Conservation (phyloP, 2,888 invertebrate species). For the Drosophila parthenogenetica region DNA sequence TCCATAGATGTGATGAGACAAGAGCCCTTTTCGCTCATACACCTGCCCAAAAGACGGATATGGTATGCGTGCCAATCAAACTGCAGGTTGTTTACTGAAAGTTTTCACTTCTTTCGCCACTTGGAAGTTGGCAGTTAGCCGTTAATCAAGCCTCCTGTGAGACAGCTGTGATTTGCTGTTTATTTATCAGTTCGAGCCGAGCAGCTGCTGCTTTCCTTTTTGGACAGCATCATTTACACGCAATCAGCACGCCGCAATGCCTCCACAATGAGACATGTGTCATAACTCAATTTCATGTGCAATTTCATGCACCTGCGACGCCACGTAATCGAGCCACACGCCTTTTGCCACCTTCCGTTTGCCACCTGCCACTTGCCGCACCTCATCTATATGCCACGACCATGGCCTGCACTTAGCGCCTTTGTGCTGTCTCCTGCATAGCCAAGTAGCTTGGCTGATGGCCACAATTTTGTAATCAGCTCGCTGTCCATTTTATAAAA, state of each 20-base stretch:
- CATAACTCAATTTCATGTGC: slow-evolving; percentile 77
- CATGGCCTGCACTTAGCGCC: slow-evolving; percentile 63
- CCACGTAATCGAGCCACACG: slow-evolving; percentile 61
- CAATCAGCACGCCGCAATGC: slow-evolving; percentile 54
- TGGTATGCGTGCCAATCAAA: slow-evolving; percentile 50
- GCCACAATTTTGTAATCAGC: slow-evolving; percentile 71
- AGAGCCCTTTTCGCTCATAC: slow-evolving; percentile 8
- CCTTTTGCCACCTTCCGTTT: background rate
- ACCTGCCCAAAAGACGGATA: background rate
- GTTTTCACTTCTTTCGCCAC: slow-evolving; percentile 46
- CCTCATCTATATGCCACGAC: slow-evolving; percentile 48
- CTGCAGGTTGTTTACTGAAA: slow-evolving; percentile 51
- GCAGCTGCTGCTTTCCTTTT: slow-evolving; percentile 35
- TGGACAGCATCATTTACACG: slow-evolving; percentile 58
- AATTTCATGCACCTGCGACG: slow-evolving; percentile 76
- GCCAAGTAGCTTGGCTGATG: slow-evolving; percentile 49
- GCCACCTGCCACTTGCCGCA: slow-evolving; percentile 21
- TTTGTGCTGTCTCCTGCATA: slow-evolving; percentile 63
- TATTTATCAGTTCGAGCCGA: slow-evolving; percentile 28
- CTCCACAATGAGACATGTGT: slow-evolving; percentile 46
- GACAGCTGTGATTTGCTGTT: slow-evolving; percentile 52
- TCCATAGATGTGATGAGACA: slow-evolving; percentile 31
- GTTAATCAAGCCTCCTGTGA: slow-evolving; percentile 63
- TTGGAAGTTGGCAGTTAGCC: slow-evolving; percentile 54
- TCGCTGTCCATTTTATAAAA: slow-evolving; percentile 60